phyloP scores from a whole-genome alignment of 2,888 invertebrate species.

The Crioceris asparagi region DNA sequence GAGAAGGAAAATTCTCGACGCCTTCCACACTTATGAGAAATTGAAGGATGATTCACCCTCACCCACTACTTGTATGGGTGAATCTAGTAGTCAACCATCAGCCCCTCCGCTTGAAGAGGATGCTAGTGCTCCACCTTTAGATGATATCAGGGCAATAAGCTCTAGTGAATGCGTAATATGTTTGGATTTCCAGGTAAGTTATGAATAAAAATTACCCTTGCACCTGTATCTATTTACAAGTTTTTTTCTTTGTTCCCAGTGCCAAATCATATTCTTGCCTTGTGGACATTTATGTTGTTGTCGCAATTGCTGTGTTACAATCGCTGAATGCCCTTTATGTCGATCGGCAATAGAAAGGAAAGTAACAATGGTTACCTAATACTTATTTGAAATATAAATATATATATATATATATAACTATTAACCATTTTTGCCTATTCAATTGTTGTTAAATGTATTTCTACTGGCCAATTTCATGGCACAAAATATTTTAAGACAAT shows the following conservation, averaged over 20 bases:
- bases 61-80: no score
- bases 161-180: slow-evolving; percentile 72
- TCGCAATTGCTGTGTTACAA: slow-evolving; percentile 50
- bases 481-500: no score
- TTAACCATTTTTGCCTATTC: no score
- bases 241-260: slow-evolving; percentile 41
- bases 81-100: slow-evolving; percentile 9
- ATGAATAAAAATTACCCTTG: no score
- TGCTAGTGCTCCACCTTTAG: slow-evolving; percentile 31
- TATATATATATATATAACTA: no score
- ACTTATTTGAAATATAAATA: no score
- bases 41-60: no score
- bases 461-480: no score
- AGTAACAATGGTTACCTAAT: no score
- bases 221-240: no score
- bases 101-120: slow-evolving; percentile 22
- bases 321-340: slow-evolving; percentile 69
- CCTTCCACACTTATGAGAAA: slow-evolving; percentile 49
- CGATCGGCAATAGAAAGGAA: slow-evolving; percentile 57
- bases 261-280: slow-evolving; percentile 70
- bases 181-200: slow-evolving; percentile 58
- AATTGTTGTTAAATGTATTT: no score
- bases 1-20: slow-evolving; percentile 50
- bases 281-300: slow-evolving; percentile 86
- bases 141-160: slow-evolving; percentile 32